Base-by-base conservation (phyloP, 2,888 invertebrate genomes). In the Choreutis nemorana region DNA sequence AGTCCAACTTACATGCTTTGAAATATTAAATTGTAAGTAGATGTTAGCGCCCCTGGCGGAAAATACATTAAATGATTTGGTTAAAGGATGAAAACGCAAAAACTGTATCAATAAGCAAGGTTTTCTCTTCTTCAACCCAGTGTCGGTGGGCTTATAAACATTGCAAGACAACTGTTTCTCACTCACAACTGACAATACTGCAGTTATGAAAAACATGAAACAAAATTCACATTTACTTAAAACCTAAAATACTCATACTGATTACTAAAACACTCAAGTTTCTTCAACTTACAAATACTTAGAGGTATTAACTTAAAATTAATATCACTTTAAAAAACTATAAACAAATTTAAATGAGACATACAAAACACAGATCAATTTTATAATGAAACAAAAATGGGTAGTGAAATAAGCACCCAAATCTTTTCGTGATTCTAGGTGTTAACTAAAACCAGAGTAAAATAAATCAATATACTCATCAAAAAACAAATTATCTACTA, bases 241-340 rank as follows among this genome's bases (percentile, higher is more conserved):
- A 37, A 38, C 32, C 47, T 47, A 46, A 32, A 34, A 27, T 39
- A 40, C 33, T 34, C 43, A 41, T 45, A 40, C 48, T 42, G 42
- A 33, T 36, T 44, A 43, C 44, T 45, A 44, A 36, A 34, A 39
- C 31, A 55, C 48, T 45, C 48, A 53, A 56, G 44, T 46, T 44
- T n/a, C n/a, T n/a, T n/a, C n/a, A n/a, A n/a, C n/a, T n/a, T n/a
- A n/a, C n/a, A n/a, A n/a, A n/a, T n/a, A n/a, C n/a, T n/a, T n/a
- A n/a, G n/a, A n/a, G n/a, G n/a, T n/a, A 33, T 41, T 4, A 60
- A 64, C 63, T 67, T 71, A 71, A 55, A 40, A 62, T 58, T 72
- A 75, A 55, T 73, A 73, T 75, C 73, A 73, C 73, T 72, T 59
- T 54, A 58, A 61, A 62, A 64, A 66, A 62, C 61, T 63, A 45